These are phyloP conservation scores for pig (Sus scrofa) DNA, from an alignment of 2,113 vertebrate species.

Conservation along the genomic window DNA sequence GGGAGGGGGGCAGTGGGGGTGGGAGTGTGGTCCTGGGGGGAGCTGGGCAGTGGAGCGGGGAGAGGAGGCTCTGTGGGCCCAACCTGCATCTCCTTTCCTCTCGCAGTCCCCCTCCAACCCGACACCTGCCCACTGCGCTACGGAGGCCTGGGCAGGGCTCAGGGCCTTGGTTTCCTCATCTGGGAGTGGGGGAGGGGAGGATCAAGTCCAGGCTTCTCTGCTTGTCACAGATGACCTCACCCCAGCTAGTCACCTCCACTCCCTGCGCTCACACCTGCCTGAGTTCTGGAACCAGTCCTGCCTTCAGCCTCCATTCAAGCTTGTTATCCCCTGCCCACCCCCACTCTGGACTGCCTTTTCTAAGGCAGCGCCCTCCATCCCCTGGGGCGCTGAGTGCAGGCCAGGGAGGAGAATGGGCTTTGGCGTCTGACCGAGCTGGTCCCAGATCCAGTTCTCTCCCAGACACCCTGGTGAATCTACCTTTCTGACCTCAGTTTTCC, in stretches of 20 bases:
- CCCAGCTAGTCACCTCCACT: not conserved
- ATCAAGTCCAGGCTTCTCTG: not conserved
- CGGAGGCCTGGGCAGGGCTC: not conserved
- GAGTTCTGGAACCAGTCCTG: not conserved
- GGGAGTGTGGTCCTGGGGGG: not conserved
- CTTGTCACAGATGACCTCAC: not conserved
- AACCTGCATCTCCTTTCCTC: not conserved
- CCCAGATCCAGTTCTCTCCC: not conserved
- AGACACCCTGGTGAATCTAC: not conserved
- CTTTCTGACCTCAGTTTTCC: not conserved
- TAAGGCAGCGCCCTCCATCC: not conserved
- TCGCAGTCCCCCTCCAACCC: not conserved
- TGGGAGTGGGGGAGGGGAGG: not conserved
- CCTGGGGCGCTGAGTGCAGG: not conserved
- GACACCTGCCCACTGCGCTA: not conserved
- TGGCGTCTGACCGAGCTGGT: not conserved
- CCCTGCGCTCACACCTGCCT: too few relatives aligned
- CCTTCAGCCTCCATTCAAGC: not conserved
- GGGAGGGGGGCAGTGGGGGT: fast-evolving
- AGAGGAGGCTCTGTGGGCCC: not conserved
- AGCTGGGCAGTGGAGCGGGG: fast-evolving
- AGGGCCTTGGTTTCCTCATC: conserved; percentile 27
- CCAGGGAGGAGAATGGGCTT: not conserved
- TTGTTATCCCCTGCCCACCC: not conserved
- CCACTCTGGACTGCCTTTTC: not conserved